Conservation (phyloP, 2,888 invertebrate genomes). For the Thera obeliscata region DNA sequence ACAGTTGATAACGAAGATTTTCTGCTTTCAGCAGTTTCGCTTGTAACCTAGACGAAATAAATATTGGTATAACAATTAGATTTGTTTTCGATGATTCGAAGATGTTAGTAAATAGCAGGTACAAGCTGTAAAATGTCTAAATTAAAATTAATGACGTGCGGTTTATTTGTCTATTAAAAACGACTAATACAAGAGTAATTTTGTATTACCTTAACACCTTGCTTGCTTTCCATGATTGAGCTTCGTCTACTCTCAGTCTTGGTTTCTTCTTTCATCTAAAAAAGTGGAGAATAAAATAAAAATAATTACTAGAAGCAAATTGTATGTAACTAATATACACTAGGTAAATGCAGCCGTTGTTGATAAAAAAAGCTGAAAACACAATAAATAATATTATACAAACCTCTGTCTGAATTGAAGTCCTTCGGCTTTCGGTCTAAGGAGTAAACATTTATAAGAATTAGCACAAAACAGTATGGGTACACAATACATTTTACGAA, state of each 20-base stretch:
- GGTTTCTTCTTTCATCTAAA: conserved; percentile 32
- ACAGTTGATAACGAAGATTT: conserved; percentile 75
- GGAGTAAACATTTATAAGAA: conserved; percentile 45
- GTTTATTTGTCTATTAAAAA: background rate
- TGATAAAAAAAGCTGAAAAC: background rate
- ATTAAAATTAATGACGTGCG: no score
- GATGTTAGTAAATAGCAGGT: background rate
- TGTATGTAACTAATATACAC: background rate
- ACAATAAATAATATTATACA: conserved; percentile 33
- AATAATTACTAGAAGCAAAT: background rate
- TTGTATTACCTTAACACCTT: conserved; percentile 65
- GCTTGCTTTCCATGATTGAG: conserved; percentile 72
- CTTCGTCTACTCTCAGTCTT: conserved; percentile 64
- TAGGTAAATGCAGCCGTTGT: background rate
- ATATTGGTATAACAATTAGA: background rate
- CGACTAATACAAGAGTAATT: background rate
- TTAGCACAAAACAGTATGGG: conserved; percentile 49
- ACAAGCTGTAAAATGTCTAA: background rate
- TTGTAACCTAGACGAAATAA: conserved; percentile 61
- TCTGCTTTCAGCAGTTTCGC: conserved; percentile 79
- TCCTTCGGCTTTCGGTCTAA: conserved; percentile 75
- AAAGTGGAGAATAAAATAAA: background rate
- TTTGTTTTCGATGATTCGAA: background rate
- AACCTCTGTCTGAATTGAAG: conserved; percentile 73
- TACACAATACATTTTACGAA: conserved; percentile 22